Evolutionary conservation across 2,888 invertebrate species (phyloP), one percentile per base, ranked within the genome.

Genomic region (Balanococcus diminutus): DNA sequence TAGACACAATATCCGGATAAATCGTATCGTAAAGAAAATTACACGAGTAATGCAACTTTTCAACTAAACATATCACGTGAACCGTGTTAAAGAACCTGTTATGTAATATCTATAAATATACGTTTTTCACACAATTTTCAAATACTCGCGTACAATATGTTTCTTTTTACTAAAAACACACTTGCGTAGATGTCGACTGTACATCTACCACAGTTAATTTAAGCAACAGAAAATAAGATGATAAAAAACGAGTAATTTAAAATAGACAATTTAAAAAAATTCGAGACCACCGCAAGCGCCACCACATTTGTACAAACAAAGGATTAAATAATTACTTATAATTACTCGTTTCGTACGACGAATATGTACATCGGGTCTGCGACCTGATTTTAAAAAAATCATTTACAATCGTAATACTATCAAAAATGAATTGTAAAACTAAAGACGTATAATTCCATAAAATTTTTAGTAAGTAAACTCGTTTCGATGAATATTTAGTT

Each of bases 31-130:
- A 28, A 16, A 14, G 22, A 61, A 3, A 75, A 32, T 32, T 6
- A 75, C 16, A 75, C 75, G 32, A 75, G 75, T 75, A 75, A 75
- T 75, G 75, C 75, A 75, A 75, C 75, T 36, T 32, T 75, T 75
- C 81, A 81, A 81, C 5, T 81, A 14, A 81, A 36, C 32, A 32
- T 75, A 32, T 75, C 19, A 32, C 5, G 36, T 75, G 67, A 25
- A 67, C 28, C 14, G 28, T 32, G 75, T 75, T 75, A 4, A 75
- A 75, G 75, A 75, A 75, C 75, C 75, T 75, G 75, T 75, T 75
- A 75, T 5, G 61, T 51, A 51, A 28, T 14, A 67, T 28, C 28
- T 11, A 2, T 31, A 28, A 67, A 67, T 25, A n/a, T n/a, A 51
- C 42, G 42, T 42, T 42, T 42, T 42, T 51, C 51, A 51, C 46